Percentiles rank a stretch among this genome's conserved stretches.
phyloP scores from a whole-genome alignment of 2,113 vertebrate genomes.

The Castor canadensis region DNA sequence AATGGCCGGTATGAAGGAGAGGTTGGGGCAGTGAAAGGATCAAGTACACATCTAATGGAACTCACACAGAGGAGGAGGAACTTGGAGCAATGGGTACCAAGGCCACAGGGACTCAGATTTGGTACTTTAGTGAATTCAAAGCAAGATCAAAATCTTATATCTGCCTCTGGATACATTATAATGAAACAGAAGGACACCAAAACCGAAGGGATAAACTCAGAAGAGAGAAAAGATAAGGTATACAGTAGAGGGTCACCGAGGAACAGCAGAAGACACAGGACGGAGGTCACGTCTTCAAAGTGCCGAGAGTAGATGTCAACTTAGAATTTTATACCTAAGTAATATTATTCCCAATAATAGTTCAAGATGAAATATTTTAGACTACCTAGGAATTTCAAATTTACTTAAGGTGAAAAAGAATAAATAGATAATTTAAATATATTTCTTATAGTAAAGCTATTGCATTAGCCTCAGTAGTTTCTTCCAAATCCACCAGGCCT shows the following conservation, averaged over 20 bases:
- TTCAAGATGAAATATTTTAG: not conserved
- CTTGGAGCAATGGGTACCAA: rapidly evolving
- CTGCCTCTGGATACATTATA: not conserved
- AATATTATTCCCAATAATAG: not conserved
- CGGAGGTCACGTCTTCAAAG: not conserved
- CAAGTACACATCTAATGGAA: too few relatives aligned
- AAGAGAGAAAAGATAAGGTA: not conserved
- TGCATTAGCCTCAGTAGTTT: not conserved
- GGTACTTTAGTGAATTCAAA: not conserved
- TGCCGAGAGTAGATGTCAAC: not conserved
- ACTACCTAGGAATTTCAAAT: not conserved
- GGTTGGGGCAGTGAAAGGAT: not conserved
- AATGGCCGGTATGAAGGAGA: not conserved
- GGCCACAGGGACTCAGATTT: not conserved
- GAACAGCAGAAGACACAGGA: not conserved
- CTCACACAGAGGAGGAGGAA: not conserved
- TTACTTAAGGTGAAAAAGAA: not conserved
- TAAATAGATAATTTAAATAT: not conserved
- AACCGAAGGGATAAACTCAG: too few relatives aligned
- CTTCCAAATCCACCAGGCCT: not conserved
- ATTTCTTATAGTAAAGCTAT: not conserved
- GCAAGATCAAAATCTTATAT: not conserved
- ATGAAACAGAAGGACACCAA: not conserved
- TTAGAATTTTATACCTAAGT: not conserved
- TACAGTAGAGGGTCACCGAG: not conserved